Base-by-base conservation (phyloP, 1,140 invertebrate genomes). In the Magallana gigas region DNA sequence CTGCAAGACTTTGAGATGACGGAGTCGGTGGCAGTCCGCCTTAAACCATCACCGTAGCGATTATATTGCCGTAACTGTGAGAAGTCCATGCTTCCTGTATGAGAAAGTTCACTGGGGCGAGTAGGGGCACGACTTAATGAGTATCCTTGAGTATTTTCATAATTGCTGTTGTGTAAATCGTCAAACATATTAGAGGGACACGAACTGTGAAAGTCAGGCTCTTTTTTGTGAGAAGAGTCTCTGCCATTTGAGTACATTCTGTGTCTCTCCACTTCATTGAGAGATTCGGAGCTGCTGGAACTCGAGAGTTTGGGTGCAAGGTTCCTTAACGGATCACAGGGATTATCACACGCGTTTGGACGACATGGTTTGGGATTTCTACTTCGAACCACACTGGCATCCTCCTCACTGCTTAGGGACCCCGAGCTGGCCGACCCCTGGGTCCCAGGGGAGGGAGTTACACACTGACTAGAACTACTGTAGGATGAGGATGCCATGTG, bases 1-100 rank as follows among this genome's bases (percentile, higher is more conserved):
- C 85, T 88, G 85, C 86, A 91, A 29, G 83, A 83, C 57, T 91
- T 89, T 59, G 93, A 91, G 60, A 93, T 92, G 83, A 91, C 89
- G n/a, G 93, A 92, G 87, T 94, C 94, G 16, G 93, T 94, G 0
- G 93, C 91, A 5, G 94, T 92, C 18, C 93, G 76, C 23, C 91
- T 88, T n/a, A 94, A 87, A 76, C 88, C 86, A 14, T 93, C 90
- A 60, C 88, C 86, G 56, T 88, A 90, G n/a, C 87, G 88, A 60
- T 36, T 62, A 60, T 84, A 80, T 36, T 90, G 87, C 5, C 88
- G 84, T 62, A 90, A 85, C 9, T 87, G 91, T n/a, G 89, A 87
- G 85, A 93, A 92, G 80, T 94, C 93, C 82, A 92, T 90, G 91
- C 93, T 93, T 76, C 88, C 88, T n/a, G 88, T 85, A 57, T 92